phyloP scores from a whole-genome alignment of 2,113 vertebrate species.

The Antechinus flavipes region DNA sequence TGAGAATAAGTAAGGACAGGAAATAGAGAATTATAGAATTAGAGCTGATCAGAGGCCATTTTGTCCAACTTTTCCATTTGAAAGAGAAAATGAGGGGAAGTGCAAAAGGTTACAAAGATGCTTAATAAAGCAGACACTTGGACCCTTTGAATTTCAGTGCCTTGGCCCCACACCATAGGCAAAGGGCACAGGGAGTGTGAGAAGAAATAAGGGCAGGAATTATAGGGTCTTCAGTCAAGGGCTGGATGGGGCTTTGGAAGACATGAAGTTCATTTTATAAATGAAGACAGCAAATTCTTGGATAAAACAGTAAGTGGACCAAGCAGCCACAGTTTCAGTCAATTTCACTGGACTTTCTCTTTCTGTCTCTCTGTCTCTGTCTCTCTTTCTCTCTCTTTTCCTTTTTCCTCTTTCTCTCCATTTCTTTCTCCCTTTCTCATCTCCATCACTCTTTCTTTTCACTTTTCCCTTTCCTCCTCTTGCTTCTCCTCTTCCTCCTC shows the following conservation, averaged over 20 bases:
- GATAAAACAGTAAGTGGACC: neutral
- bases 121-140: neutral
- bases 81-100: neutral
- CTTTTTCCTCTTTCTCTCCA: no score
- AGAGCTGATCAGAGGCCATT: neutral
- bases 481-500: no score
- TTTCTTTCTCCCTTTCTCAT: no score
- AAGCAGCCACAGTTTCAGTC: neutral
- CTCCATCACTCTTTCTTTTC: no score
- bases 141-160: neutral
- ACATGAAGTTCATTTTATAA: neutral
- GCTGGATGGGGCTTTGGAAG: neutral
- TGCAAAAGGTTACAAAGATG: neutral
- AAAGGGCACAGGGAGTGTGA: neutral
- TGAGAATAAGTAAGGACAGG: neutral
- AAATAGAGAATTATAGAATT: neutral
- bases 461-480: no score
- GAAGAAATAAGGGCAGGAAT: neutral
- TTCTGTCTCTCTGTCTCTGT: no score
- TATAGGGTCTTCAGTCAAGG: neutral
- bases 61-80: neutral
- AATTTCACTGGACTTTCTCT: neutral
- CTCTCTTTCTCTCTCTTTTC: no score
- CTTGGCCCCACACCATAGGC: neutral
- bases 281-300: neutral